A percentile compares a stretch with the other conserved stretches of the same genome.
phyloP scores from a whole-genome alignment of 1,140 invertebrate genomes.

The Drosophila lacertosa region DNA sequence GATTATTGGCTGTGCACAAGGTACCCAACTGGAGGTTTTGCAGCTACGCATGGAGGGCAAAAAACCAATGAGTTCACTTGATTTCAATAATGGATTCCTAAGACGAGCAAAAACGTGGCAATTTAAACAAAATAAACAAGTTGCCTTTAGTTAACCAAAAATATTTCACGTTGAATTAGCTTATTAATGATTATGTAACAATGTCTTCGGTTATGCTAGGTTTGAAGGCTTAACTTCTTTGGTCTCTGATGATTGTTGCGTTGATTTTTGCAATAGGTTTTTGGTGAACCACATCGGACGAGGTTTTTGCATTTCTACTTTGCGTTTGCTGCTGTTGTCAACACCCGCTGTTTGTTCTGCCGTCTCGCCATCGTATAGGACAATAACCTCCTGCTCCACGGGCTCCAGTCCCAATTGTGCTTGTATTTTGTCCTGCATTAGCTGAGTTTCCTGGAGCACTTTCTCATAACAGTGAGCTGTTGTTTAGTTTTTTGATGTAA shows the following conservation, averaged over 20 bases:
- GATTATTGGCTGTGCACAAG: slow-evolving; percentile 86
- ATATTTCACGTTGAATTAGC: slow-evolving; percentile 9
- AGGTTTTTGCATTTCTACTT: slow-evolving; percentile 90
- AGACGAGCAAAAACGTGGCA: slow-evolving; percentile 77
- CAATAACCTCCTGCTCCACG: slow-evolving; percentile 92
- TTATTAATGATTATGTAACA: slow-evolving; percentile 42
- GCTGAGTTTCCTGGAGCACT: slow-evolving; percentile 91
- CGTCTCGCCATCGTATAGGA: slow-evolving; percentile 93
- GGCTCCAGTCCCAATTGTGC: slow-evolving; percentile 88
- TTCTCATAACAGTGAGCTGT: slow-evolving; percentile 92
- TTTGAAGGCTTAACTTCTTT: slow-evolving; percentile 90
- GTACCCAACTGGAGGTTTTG: slow-evolving; percentile 86
- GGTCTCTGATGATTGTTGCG: slow-evolving; percentile 87
- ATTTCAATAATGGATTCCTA: slow-evolving; percentile 89
- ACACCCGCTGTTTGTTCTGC: slow-evolving; percentile 84
- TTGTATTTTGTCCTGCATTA: slow-evolving; percentile 90
- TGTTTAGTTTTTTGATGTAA: slow-evolving; percentile 31
- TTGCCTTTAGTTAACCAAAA: slow-evolving; percentile 45
- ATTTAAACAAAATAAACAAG: slow-evolving; percentile 59
- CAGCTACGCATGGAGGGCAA: slow-evolving; percentile 86
- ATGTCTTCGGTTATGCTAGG: slow-evolving; percentile 85
- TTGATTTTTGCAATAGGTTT: slow-evolving; percentile 91
- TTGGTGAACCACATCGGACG: slow-evolving; percentile 91
- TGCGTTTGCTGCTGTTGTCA: slow-evolving; percentile 86
- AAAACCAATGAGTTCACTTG: slow-evolving; percentile 86